Evolutionary conservation across 35 echinoderm and acorn worm genomes (phyloP).

Genomic region (Apostichopus parvimensis): DNA sequence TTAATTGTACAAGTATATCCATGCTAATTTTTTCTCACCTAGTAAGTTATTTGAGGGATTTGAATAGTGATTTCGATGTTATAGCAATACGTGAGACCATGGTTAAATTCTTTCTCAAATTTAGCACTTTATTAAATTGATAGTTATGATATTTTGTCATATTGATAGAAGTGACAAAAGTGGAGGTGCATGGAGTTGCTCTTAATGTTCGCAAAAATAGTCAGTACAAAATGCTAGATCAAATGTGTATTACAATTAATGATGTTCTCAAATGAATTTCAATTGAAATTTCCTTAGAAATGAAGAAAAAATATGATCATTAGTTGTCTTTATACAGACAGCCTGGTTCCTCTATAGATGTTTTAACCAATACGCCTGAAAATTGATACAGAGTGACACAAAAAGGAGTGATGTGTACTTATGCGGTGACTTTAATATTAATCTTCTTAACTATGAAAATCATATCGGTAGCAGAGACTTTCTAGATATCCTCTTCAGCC

Average conservation of each 20-base stretch:
- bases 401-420: background rate
- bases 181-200: background rate
- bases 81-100: background rate
- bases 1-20: background rate
- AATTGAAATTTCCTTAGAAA: background rate
- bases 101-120: background rate
- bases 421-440: slow-evolving; percentile 33
- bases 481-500: slow-evolving; percentile 22
- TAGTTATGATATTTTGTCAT: slow-evolving; percentile 16
- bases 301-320: slow-evolving; percentile 23
- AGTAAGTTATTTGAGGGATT: too few species aligned
- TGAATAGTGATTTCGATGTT: too few species aligned
- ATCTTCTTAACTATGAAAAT: slow-evolving; percentile 27
- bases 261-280: slow-evolving; percentile 34
- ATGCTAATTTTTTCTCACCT: too few species aligned
- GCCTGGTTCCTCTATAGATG: background rate
- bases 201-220: background rate
- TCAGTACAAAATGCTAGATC: background rate
- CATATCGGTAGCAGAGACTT: slow-evolving; percentile 16
- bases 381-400: background rate
- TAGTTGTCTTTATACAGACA: slow-evolving; percentile 15
- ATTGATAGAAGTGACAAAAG: background rate
- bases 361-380: background rate
- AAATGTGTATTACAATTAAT: slow-evolving; percentile 29
- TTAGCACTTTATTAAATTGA: background rate